Conservation (phyloP, 2,797 vertebrate genomes). For the Setipinna tenuifilis region DNA sequence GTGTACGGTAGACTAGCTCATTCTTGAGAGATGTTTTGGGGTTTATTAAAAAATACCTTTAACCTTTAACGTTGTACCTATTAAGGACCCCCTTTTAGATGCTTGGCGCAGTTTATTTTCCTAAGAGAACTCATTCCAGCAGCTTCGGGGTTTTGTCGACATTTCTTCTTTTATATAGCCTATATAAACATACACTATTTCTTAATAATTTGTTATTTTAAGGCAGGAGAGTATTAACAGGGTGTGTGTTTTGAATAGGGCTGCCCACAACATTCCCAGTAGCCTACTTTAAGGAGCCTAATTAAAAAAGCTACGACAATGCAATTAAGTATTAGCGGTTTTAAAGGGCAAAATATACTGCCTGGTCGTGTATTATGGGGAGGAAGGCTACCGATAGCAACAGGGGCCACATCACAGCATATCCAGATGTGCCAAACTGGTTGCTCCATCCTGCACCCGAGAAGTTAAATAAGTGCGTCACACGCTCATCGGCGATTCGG, state of each 20-base stretch:
- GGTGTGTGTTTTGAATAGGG: too few relatives aligned
- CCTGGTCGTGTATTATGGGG: background rate
- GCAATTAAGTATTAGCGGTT: background rate
- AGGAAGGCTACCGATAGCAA: background rate
- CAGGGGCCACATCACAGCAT: background rate
- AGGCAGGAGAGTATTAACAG: too few relatives aligned
- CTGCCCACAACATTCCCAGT: too few relatives aligned
- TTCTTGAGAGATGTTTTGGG: background rate
- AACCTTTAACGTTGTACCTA: background rate
- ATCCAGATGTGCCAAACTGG: background rate
- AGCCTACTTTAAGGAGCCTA: too few relatives aligned
- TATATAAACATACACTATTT: too few relatives aligned
- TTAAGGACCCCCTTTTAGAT: too few relatives aligned
- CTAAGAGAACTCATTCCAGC: too few relatives aligned
- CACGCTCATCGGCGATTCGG: background rate
- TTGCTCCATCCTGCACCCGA: background rate
- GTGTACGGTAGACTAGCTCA: background rate
- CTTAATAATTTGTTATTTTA: too few relatives aligned
- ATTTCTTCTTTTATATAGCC: too few relatives aligned
- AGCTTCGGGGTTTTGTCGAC: too few relatives aligned
- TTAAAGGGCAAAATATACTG: background rate
- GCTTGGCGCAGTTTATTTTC: background rate
- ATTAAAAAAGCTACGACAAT: too few relatives aligned
- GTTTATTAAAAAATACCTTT: background rate
- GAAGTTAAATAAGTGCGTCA: slow-evolving; percentile 8